Percentiles rank a stretch among this genome's conserved stretches.
These are phyloP conservation scores for Hesperophylax magnus DNA, from an alignment of 1,140 invertebrate species.

Conservation along the genomic window DNA sequence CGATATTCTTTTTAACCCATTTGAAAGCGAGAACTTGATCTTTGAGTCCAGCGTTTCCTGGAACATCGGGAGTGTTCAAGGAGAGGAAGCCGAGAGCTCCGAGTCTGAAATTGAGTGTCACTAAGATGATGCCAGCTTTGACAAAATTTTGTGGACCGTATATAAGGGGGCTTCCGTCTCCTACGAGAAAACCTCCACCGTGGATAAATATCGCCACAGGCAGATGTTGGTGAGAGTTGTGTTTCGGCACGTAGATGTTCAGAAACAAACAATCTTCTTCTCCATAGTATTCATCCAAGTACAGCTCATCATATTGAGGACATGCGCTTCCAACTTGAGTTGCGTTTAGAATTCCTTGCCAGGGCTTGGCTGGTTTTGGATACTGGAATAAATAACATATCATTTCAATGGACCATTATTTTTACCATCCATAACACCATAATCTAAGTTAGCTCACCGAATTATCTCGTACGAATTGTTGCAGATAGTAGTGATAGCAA, in stretches of 20 bases:
- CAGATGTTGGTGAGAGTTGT: slow-evolving; percentile 18
- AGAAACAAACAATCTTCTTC: slow-evolving; percentile 78
- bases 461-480: too few species aligned
- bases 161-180: slow-evolving; percentile 52
- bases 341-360: slow-evolving; percentile 63
- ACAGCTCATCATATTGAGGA: slow-evolving; percentile 51
- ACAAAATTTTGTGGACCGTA: slow-evolving; percentile 61
- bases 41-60: slow-evolving; percentile 57
- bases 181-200: slow-evolving; percentile 64
- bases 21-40: slow-evolving; percentile 56
- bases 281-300: slow-evolving; percentile 58
- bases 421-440: too few species aligned
- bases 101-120: slow-evolving; percentile 68
- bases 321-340: slow-evolving; percentile 58
- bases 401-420: too few species aligned
- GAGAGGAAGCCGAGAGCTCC: slow-evolving; percentile 71
- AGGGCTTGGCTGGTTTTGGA: slow-evolving; percentile 61
- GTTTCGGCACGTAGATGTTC: slow-evolving; percentile 77
- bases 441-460: too few species aligned
- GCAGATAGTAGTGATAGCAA: too few species aligned
- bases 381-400: slow-evolving; percentile 59
- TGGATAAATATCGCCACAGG: slow-evolving; percentile 51
- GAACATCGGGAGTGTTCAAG: slow-evolving; percentile 65
- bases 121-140: slow-evolving; percentile 68
- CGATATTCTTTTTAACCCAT: slow-evolving; percentile 71